phyloP scores from a whole-genome alignment of 2,113 vertebrate genomes.

The Motacilla tschutschensis region DNA sequence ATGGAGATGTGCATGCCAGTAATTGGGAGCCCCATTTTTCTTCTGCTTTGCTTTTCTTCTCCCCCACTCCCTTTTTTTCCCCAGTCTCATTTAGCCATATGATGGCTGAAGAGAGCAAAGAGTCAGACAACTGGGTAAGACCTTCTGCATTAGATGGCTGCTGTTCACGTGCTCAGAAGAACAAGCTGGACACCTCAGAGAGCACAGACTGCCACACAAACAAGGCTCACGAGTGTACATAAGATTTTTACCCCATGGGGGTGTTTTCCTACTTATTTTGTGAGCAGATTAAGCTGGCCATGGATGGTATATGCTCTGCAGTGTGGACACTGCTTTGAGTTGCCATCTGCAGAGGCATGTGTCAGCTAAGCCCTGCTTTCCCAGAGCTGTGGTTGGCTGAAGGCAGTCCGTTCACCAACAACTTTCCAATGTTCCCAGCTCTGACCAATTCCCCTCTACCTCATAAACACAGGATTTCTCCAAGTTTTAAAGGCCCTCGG shows the following conservation, averaged over 20 bases:
- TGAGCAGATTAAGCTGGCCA: background rate
- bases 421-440: constrained; percentile 21
- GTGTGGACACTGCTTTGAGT: background rate
- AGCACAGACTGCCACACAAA: background rate
- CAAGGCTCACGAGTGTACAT: background rate
- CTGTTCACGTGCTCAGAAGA: background rate
- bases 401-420: background rate
- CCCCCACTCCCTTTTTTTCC: background rate
- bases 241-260: background rate
- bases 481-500: constrained; percentile 47
- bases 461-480: constrained; percentile 56
- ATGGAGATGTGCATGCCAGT: constrained; percentile 47
- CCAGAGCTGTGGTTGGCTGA: constrained; percentile 1
- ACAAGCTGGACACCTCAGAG: constrained; percentile 7
- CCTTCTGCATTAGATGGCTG: background rate
- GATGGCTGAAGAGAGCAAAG: constrained; percentile 3
- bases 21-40: constrained; percentile 50
- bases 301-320: background rate
- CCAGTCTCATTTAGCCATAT: background rate
- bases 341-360: background rate
- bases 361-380: constrained; percentile 2
- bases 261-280: constrained; percentile 23
- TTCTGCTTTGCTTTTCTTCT: constrained; percentile 19
- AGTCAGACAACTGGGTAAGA: background rate
- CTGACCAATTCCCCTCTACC: constrained; percentile 51